Evolutionary conservation across 2,888 invertebrate species (phyloP), one percentile per base, ranked within the genome.

Genomic region (Cryptophagus acutangulus): DNA sequence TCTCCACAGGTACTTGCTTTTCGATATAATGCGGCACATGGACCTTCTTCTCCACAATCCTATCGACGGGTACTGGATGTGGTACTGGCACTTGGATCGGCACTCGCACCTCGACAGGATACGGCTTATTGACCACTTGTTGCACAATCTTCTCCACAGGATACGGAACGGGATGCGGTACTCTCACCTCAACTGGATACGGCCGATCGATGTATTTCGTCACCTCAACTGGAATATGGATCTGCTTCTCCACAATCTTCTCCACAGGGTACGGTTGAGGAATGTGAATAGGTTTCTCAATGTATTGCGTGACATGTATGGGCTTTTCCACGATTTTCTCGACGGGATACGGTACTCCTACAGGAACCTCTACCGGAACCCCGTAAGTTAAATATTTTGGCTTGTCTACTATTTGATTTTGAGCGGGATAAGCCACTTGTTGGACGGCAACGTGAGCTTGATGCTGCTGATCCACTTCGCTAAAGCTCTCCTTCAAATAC

Each of bases 1-100:
- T 3, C 67, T 68, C 48, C 69, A 74, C 49, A 0, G 75, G 75
- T 1, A 74, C 69, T 52, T 70, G 71, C 1, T 73, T 74, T 35
- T 77, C 77, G 0, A 71, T 61, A 54, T 33, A 66, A 39, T 30
- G 65, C 48, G 78, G 76, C 45, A 78, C 73, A 0, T 77, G 77
- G 42, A 80, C 72, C 1, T 76, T 74, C 49, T 77, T 79, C 46
- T 81, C 80, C 0, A 83, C 74, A 18, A 81, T 69, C 38, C 74
- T 77, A 45, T 73, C 71, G 1, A 76, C 72, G 0, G 70, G 75
- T 57, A 75, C 74, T 0, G 77, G 78, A 2, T 75, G 64, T 40
- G 34, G 75, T 54, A 75, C 74, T 0, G 76, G 77, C 2, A 74
- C 64, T 35, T 68, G 71, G 25, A 73, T 71, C 43, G 72, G 71